Evolutionary conservation across 2,888 invertebrate species (phyloP).

Genomic region (Drosophila cognata): DNA sequence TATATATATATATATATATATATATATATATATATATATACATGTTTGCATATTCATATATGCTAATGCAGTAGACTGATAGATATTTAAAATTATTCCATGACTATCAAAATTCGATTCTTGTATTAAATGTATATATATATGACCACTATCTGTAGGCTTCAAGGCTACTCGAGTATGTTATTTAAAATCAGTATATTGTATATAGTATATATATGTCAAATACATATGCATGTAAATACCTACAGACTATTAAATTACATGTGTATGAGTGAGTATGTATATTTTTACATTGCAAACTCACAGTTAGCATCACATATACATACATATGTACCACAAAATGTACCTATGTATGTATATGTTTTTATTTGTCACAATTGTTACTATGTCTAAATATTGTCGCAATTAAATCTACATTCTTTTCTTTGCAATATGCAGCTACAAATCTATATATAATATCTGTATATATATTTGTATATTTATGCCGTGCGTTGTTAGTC

Average conservation of each 20-base stretch:
- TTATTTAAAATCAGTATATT: not conserved
- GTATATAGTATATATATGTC: not conserved
- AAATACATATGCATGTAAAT: not conserved
- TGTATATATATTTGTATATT: not conserved
- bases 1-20: no score
- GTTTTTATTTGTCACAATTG: constrained; percentile 39
- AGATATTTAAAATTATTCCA: constrained; percentile 1
- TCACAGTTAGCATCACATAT: constrained; percentile 20
- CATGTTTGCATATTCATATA: not conserved
- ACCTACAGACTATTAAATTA: constrained; percentile 1
- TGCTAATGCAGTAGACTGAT: not conserved
- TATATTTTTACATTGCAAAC: constrained; percentile 4
- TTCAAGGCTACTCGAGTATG: not conserved
- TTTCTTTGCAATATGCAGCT: constrained; percentile 5
- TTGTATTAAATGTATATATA: not conserved
- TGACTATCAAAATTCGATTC: constrained; percentile 4
- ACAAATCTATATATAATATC: not conserved
- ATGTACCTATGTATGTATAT: constrained; percentile 44
- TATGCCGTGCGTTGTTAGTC: constrained; percentile 1
- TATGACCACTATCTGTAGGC: not conserved
- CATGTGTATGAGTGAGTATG: not conserved
- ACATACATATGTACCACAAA: constrained; percentile 20
- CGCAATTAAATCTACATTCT: constrained; percentile 23
- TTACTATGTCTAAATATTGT: constrained; percentile 75
- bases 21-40: no score